These are phyloP conservation scores for Hyaena hyaena DNA, from an alignment of 2,113 vertebrate genomes.

Conservation along the genomic window DNA sequence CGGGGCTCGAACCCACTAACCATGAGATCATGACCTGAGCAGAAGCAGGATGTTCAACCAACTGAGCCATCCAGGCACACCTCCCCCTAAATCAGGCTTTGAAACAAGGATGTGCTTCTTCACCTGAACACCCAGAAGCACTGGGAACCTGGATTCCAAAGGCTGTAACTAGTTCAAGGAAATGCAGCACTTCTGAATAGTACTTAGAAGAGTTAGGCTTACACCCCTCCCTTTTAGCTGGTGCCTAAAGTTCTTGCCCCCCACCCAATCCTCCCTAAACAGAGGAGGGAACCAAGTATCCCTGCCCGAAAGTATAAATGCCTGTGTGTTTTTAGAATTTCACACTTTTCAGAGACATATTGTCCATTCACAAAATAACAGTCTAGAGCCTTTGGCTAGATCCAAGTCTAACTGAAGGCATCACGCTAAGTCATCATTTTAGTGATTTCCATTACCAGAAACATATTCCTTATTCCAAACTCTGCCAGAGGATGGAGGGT, in stretches of 20 bases:
- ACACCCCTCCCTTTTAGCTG: not conserved
- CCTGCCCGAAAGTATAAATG: not conserved
- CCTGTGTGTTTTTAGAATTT: not conserved
- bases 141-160: not conserved
- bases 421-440: not conserved
- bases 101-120: not conserved
- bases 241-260: not conserved
- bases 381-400: not conserved
- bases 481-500: not conserved
- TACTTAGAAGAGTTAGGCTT: not conserved
- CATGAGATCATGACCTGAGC: no score
- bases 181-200: not conserved
- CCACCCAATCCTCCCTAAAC: rapidly evolving
- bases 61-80: no score
- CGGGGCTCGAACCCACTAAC: no score
- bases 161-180: not conserved
- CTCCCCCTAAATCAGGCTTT: not conserved
- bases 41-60: no score
- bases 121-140: not conserved
- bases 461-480: not conserved
- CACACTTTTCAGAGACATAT: not conserved
- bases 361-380: not conserved
- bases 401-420: not conserved
- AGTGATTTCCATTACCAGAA: not conserved
- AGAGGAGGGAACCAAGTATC: not conserved